phyloP scores from a whole-genome alignment of 92 coral and sea anemone genomes.

The Chrysogorgia sp. region DNA sequence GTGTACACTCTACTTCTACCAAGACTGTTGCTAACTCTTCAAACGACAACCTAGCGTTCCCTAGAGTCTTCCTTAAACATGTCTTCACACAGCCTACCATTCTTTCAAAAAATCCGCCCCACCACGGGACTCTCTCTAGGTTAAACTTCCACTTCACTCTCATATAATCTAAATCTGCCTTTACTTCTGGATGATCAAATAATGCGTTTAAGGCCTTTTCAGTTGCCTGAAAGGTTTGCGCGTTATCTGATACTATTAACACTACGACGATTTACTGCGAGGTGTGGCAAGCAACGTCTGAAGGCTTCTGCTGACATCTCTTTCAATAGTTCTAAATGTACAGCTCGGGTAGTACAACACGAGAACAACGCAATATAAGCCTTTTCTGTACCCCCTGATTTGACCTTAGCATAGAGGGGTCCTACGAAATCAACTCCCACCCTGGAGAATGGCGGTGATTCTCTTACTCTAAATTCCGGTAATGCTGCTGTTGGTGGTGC shows the following conservation, averaged over 20 bases:
- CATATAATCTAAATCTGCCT: no score
- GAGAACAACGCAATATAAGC: no score
- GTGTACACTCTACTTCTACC: constrained; percentile 41
- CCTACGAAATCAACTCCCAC: constrained; percentile 18
- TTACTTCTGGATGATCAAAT: no score
- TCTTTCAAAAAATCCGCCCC: constrained; percentile 42
- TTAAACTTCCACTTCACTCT: no score
- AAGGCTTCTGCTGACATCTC: no score
- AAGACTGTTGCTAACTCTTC: constrained; percentile 30
- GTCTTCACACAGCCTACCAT: constrained; percentile 43
- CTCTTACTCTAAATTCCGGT: constrained; percentile 26
- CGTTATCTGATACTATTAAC: no score
- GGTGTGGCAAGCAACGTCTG: no score
- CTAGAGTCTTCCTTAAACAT: constrained; percentile 33
- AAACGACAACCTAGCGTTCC: constrained; percentile 25
- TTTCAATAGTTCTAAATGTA: no score
- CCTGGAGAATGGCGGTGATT: constrained; percentile 12
- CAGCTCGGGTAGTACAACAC: no score
- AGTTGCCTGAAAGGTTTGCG: not conserved
- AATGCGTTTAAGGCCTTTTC: no score
- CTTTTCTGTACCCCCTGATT: not conserved
- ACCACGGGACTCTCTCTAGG: constrained; percentile 32
- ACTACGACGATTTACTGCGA: no score
- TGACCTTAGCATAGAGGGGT: constrained; percentile 12
- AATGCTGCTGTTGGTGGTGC: constrained; percentile 14